Conservation (phyloP, 2,113 vertebrate genomes). For the Clarias magur region DNA sequence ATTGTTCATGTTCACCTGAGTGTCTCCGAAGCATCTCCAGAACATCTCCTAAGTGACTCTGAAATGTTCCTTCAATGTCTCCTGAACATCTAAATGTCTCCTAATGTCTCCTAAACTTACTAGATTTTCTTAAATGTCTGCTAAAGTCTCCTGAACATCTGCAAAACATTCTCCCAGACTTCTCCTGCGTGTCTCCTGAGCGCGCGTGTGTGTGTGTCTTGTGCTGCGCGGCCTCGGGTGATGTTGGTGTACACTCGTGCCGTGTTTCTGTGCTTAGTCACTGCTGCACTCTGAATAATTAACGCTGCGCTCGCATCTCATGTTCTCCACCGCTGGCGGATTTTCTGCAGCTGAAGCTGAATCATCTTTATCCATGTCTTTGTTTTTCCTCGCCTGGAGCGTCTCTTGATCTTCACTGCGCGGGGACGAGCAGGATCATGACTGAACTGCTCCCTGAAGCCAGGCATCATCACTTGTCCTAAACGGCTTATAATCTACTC, state of each 20-base stretch:
- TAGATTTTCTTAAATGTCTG: not conserved
- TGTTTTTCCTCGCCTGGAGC: not conserved
- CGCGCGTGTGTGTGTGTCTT: not conserved
- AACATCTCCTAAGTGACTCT: not conserved
- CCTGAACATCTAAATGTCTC: not conserved
- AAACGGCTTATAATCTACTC: not conserved
- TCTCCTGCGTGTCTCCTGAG: no score
- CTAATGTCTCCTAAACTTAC: not conserved
- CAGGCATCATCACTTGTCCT: not conserved
- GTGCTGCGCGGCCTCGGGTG: not conserved
- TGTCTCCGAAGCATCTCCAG: not conserved
- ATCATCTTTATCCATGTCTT: not conserved
- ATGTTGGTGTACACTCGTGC: not conserved
- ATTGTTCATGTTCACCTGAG: no score
- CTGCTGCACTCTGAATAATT: conserved; percentile 43
- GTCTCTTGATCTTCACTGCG: not conserved
- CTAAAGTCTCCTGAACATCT: not conserved
- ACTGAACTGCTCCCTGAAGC: not conserved
- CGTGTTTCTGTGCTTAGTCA: conserved; percentile 39
- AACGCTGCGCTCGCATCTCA: conserved; percentile 34
- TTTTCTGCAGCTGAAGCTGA: not conserved
- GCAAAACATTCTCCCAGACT: not conserved
- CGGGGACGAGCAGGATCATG: not conserved
- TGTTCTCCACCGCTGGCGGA: not conserved
- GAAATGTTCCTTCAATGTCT: not conserved